Base-by-base conservation (phyloP, 2,113 vertebrate genomes). In the Etheostoma cragini region DNA sequence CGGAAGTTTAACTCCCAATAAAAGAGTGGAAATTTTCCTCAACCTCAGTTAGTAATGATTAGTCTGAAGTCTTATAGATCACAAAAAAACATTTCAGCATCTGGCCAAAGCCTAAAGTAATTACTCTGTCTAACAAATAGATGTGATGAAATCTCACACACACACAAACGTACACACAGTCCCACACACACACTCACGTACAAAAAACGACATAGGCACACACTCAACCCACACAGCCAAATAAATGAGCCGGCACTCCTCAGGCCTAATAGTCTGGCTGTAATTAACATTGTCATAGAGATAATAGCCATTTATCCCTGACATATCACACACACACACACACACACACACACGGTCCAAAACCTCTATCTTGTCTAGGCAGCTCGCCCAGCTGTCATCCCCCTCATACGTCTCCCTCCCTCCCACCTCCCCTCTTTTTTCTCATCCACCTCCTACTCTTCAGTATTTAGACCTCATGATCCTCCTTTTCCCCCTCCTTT, bases 201-300 rank as follows among this genome's bases (percentile, higher is more conserved):
- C 46, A 57, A 70, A 72, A 76, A 65, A 70, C 47, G 6, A 61
- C 78, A 61, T 10, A 65, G 67, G 46, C 69, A 77, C 82, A 79
- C 71, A 70, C 71, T 78, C 58, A 65, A 72, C 80, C 21, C 76
- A 88, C 89, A 82, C 87, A 86, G 76, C 79, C 89, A 89, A 91
- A 92, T 89, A 89, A 92, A 94, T 93, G 90, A 89, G 91, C 84
- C 88, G 77, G 71, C 80, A 85, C 90, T 94, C 87, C 85, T 87
- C 60, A 2, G 72, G 86, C 82, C 91, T 94, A 91, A 92, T 92
- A 93, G 89, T 90, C 88, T 90, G 87, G 88, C 87, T 89, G 90
- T 94, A 94, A 94, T 94, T 93, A 95, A 94, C 93, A 92, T 94
- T 93, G 94, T 94, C 93, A 94, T 90, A 90, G 82, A 87, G 93